Conservation (phyloP, 2,113 vertebrate genomes). For the Gopherus evgoodei region DNA sequence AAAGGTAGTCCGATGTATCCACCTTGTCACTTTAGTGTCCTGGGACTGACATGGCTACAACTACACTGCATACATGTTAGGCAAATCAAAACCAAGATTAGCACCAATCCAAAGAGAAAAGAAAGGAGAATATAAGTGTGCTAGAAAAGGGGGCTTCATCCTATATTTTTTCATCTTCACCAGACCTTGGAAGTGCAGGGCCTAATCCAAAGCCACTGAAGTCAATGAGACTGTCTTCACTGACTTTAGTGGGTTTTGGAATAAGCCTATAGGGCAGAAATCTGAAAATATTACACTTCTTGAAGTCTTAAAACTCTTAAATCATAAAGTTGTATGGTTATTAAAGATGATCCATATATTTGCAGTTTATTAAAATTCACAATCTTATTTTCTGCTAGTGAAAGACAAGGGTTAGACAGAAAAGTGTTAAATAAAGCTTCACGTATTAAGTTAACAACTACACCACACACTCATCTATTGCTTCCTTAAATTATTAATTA, state of each 20-base stretch:
- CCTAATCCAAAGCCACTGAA: background rate
- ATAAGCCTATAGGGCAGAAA: constrained; percentile 19
- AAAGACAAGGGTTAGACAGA: constrained; percentile 64
- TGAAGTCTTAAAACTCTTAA: constrained; percentile 48
- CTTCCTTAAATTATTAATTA: constrained; percentile 54
- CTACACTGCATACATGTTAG: background rate
- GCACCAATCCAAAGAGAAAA: background rate
- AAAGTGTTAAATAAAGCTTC: constrained; percentile 39
- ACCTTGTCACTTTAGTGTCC: background rate
- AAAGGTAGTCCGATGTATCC: background rate
- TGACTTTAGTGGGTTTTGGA: background rate
- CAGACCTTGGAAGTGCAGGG: background rate
- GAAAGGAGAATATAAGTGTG: background rate
- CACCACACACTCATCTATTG: constrained; percentile 33
- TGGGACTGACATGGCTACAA: background rate
- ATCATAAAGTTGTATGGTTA: constrained; percentile 7
- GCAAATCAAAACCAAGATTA: background rate
- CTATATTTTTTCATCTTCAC: constrained; percentile 38
- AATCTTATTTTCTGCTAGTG: constrained; percentile 65
- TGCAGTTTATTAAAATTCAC: constrained; percentile 45
- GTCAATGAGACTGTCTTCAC: background rate
- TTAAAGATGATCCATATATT: constrained; percentile 47
- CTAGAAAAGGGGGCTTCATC: constrained; percentile 40
- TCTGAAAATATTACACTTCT: constrained; percentile 51
- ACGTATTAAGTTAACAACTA: constrained; percentile 40